These are phyloP conservation scores for Periophthalmodon schlosseri DNA, from an alignment of 2,113 vertebrate genomes.

Conservation along the genomic window DNA sequence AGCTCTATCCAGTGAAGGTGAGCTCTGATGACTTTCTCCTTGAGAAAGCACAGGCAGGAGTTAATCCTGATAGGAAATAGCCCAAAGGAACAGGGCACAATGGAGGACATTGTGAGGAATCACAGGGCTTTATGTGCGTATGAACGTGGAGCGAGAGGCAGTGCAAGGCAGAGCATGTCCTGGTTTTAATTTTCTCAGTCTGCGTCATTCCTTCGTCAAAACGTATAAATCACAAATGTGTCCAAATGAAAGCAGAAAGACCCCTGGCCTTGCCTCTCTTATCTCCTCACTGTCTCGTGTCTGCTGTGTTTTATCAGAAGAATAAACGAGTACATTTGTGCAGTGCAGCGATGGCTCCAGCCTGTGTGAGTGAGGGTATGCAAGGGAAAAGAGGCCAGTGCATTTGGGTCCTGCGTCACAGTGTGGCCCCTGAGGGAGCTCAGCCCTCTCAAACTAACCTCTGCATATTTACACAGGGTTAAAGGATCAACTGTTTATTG, in stretches of 20 bases:
- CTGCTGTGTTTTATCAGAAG: constrained; percentile 9
- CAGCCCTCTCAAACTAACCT: constrained; percentile 55
- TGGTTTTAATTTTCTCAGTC: constrained; percentile 61
- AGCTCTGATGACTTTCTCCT: background rate
- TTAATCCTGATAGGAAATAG: constrained; percentile 43
- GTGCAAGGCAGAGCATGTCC: constrained; percentile 30
- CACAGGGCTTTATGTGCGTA: constrained; percentile 49
- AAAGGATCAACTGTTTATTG: constrained; percentile 45
- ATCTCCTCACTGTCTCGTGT: constrained; percentile 16
- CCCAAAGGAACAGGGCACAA: constrained; percentile 52
- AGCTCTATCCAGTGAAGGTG: constrained; percentile 8
- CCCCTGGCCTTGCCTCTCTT: constrained; percentile 18
- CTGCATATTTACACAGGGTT: constrained; percentile 32
- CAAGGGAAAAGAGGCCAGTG: constrained; percentile 30
- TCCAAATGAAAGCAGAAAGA: constrained; percentile 27
- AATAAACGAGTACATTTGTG: constrained; percentile 2
- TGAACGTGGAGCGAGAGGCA: constrained; percentile 25
- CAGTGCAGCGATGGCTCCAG: background rate
- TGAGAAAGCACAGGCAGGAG: background rate
- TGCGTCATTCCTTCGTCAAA: constrained; percentile 66
- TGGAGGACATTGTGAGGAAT: constrained; percentile 59
- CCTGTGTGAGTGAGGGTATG: constrained; percentile 16
- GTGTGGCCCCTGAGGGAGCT: constrained; percentile 43
- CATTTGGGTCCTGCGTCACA: constrained; percentile 60
- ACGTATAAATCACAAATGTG: constrained; percentile 57